Evolutionary conservation across 2,113 vertebrate species (phyloP).

Genomic region (Addax nasomaculatus): DNA sequence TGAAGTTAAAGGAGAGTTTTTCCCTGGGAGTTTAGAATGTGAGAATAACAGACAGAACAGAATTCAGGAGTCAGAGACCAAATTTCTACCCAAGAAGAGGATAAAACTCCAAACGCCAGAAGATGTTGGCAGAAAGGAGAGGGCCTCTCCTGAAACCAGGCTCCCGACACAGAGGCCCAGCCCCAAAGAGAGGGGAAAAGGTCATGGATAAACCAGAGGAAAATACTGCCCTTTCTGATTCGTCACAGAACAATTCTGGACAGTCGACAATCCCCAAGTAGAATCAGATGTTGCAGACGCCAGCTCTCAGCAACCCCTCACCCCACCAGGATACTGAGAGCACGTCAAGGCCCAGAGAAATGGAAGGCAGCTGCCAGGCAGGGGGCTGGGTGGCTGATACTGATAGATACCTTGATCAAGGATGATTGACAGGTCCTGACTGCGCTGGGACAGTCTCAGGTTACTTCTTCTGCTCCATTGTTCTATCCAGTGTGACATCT

Average conservation of each 20-base stretch:
- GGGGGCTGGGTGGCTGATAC: background rate
- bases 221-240: background rate
- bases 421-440: background rate
- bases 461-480: background rate
- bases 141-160: background rate
- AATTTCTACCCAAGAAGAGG: background rate
- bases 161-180: background rate
- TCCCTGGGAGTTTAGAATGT: background rate
- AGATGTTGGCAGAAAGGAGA: background rate
- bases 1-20: background rate
- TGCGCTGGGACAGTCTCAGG: background rate
- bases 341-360: background rate
- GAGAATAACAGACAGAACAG: background rate
- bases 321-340: background rate
- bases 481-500: background rate
- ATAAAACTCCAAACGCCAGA: background rate
- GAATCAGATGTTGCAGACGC: conserved; percentile 50
- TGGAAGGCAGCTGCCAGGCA: background rate
- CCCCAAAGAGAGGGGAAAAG: background rate
- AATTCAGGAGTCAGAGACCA: background rate
- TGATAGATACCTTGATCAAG: background rate
- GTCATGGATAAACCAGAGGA: background rate
- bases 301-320: background rate
- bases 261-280: background rate
- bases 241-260: conserved; percentile 33